These are phyloP conservation scores for Auanema freiburgensis DNA, from an alignment of 2,888 invertebrate species.

Conservation along the genomic window DNA sequence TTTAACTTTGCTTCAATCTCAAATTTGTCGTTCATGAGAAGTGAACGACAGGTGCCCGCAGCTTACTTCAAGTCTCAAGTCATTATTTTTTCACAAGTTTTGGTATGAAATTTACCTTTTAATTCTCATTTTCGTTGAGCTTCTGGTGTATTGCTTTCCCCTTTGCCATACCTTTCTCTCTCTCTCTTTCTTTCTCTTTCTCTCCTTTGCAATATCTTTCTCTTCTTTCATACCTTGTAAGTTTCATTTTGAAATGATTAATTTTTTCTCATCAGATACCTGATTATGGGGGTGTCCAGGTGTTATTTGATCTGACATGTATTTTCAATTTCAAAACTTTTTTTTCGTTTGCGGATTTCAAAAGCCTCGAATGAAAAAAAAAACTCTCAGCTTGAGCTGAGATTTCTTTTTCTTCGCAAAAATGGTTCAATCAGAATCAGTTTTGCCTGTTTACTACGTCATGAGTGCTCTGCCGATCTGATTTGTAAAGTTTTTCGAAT, in stretches of 20 bases:
- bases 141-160: not conserved
- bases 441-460: not conserved
- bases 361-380: not conserved
- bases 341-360: not conserved
- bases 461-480: not conserved
- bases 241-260: not conserved
- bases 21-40: too few relatives aligned
- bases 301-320: too few relatives aligned
- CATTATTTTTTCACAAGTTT: not conserved
- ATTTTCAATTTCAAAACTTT: too few relatives aligned
- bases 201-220: not conserved
- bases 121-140: not conserved
- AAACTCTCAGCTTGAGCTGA: not conserved
- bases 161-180: too few relatives aligned
- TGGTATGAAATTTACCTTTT: not conserved
- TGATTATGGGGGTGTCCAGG: too few relatives aligned
- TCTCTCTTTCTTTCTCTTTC: too few relatives aligned
- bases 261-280: conserved; percentile 1
- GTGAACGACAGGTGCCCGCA: too few relatives aligned
- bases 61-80: not conserved
- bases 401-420: too few relatives aligned
- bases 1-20: not conserved
- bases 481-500: not conserved
- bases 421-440: not conserved
- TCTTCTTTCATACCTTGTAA: not conserved